phyloP scores from a whole-genome alignment of 2,113 vertebrate species.

The Epinephelus moara region DNA sequence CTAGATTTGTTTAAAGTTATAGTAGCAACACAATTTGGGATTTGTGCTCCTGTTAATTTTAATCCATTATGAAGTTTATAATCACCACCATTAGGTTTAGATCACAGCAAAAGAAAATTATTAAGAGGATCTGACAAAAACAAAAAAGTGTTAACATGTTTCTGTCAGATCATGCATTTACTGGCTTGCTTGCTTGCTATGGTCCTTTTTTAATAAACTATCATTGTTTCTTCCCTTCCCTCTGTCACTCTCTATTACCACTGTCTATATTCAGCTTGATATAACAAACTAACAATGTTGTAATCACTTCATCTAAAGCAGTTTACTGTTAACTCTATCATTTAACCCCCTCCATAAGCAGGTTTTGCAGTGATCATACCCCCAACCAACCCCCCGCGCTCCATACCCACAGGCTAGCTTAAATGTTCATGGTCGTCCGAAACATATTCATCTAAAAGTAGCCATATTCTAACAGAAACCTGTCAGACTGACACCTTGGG shows the following conservation, averaged over 20 bases:
- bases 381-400: neutral
- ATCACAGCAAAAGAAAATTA: neutral
- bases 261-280: neutral
- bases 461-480: conserved; percentile 13
- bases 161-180: conserved; percentile 2
- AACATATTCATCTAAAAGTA: conserved; percentile 10
- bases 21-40: neutral
- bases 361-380: neutral
- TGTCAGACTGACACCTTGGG: conserved; percentile 13
- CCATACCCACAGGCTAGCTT: neutral
- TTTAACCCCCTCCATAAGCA: neutral
- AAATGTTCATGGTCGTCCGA: neutral
- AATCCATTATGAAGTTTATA: neutral
- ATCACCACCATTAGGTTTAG: neutral
- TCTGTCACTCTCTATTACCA: neutral
- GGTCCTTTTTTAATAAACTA: neutral
- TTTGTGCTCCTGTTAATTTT: too few relatives aligned
- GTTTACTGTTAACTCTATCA: neutral
- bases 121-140: neutral
- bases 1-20: neutral
- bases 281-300: conserved; percentile 28
- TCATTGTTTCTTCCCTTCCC: neutral
- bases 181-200: conserved; percentile 15
- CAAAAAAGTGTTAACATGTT: neutral
- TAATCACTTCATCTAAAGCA: neutral